phyloP scores from a whole-genome alignment of 1,140 invertebrate species.

The Acyrthosiphon pisum region DNA sequence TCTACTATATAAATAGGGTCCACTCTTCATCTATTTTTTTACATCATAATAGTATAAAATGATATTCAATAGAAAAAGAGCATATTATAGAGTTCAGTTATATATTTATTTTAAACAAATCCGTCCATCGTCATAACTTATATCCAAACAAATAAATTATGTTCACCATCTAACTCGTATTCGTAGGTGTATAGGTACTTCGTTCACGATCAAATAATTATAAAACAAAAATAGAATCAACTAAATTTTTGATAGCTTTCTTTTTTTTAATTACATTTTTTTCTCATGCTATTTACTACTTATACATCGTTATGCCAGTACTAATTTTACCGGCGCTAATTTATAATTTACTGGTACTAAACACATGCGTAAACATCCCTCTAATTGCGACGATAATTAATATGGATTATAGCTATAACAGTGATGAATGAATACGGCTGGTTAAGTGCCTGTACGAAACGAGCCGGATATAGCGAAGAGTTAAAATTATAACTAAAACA shows the following conservation, averaged over 20 bases:
- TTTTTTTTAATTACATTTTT: conserved; percentile 3
- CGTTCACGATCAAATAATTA: not conserved
- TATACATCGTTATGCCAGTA: not conserved
- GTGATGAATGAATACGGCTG: not conserved
- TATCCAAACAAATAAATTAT: not conserved
- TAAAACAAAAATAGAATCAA: not conserved
- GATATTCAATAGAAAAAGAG: not conserved
- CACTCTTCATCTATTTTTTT: not conserved
- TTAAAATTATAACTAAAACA: not conserved
- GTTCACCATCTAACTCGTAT: not conserved
- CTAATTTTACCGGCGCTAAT: not conserved
- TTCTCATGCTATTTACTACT: not conserved
- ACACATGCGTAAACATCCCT: not conserved
- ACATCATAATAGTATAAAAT: not conserved
- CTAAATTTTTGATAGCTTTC: not conserved
- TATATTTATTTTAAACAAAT: not conserved
- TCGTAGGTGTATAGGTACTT: not conserved
- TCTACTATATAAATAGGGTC: not conserved
- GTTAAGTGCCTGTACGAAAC: not conserved
- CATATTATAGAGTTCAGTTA: not conserved
- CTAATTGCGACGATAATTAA: not conserved
- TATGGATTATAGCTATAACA: not conserved
- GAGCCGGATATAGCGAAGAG: not conserved
- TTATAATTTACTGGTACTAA: not conserved
- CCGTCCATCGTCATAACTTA: not conserved